Percentiles rank a stretch among this genome's conserved stretches.
phyloP scores from a whole-genome alignment of 1,140 invertebrate genomes.

The Megalonaias nervosa region DNA sequence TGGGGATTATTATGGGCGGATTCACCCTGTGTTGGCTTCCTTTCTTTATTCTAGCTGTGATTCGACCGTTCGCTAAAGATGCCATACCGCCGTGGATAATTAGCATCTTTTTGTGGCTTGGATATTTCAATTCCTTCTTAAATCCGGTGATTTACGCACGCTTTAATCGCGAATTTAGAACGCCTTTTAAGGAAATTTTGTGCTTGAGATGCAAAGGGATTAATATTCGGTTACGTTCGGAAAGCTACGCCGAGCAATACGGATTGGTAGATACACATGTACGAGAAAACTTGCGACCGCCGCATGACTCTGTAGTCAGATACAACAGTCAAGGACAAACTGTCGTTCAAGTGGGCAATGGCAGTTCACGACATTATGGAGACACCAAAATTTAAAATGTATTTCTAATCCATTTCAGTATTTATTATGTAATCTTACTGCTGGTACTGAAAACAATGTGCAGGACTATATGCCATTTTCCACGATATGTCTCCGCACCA shows the following conservation, averaged over 20 bases:
- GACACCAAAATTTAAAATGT: slow-evolving; percentile 42
- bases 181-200: slow-evolving; percentile 74
- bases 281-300: slow-evolving; percentile 59
- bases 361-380: slow-evolving; percentile 45
- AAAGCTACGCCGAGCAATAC: slow-evolving; percentile 72
- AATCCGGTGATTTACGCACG: slow-evolving; percentile 75
- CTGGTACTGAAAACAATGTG: too few relatives aligned
- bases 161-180: slow-evolving; percentile 74
- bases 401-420: too few relatives aligned
- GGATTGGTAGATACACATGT: slow-evolving; percentile 58
- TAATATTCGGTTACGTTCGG: slow-evolving; percentile 71
- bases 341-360: slow-evolving; percentile 62
- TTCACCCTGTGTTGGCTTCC: slow-evolving; percentile 68
- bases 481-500: too few relatives aligned
- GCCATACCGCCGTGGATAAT: slow-evolving; percentile 68
- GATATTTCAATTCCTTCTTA: slow-evolving; percentile 74
- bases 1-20: slow-evolving; percentile 80
- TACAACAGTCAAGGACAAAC: slow-evolving; percentile 69
- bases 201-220: slow-evolving; percentile 72
- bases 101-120: slow-evolving; percentile 71
- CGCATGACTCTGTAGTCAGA: slow-evolving; percentile 60
- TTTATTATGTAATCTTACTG: too few relatives aligned
- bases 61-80: slow-evolving; percentile 51
- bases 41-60: slow-evolving; percentile 68
- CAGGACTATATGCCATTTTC: too few relatives aligned